Conservation (phyloP, 1,140 invertebrate species). For the Rhysida immarginata region DNA sequence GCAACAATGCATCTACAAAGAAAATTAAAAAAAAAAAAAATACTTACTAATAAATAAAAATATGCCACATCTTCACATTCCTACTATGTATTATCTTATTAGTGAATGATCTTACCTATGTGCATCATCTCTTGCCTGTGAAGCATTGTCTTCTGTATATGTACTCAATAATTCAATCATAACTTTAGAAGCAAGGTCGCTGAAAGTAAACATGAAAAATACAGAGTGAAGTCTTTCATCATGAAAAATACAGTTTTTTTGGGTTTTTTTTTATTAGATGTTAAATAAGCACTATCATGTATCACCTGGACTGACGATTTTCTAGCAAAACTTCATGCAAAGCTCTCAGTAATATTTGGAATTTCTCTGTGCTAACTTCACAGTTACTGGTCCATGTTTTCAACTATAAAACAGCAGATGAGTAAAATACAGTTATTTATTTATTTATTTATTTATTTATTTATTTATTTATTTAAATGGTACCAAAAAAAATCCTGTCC, state of each 20-base stretch:
- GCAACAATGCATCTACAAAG: slow-evolving; percentile 65
- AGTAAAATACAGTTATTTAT: too few relatives aligned
- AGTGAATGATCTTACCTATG: slow-evolving; percentile 41
- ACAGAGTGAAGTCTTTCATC: background rate
- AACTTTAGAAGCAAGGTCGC: slow-evolving; percentile 81
- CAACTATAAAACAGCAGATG: too few relatives aligned
- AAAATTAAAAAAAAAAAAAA: background rate
- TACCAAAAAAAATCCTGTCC: too few relatives aligned
- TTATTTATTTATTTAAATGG: too few relatives aligned
- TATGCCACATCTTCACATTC: too few relatives aligned
- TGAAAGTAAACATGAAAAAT: slow-evolving; percentile 27
- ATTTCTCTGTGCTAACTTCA: slow-evolving; percentile 73
- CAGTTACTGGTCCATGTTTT: slow-evolving; percentile 68
- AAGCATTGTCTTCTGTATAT: slow-evolving; percentile 91
- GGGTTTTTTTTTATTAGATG: background rate
- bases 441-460: too few relatives aligned
- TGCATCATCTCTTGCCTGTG: slow-evolving; percentile 87
- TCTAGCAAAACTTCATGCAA: slow-evolving; percentile 63
- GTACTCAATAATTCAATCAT: slow-evolving; percentile 92
- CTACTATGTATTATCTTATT: background rate
- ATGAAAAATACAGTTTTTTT: background rate
- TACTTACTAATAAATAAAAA: background rate
- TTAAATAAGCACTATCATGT: background rate
- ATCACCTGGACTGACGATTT: background rate
- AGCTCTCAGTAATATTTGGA: slow-evolving; percentile 77